phyloP scores from a whole-genome alignment of 2,113 vertebrate species.

The Malaclemys terrapin region DNA sequence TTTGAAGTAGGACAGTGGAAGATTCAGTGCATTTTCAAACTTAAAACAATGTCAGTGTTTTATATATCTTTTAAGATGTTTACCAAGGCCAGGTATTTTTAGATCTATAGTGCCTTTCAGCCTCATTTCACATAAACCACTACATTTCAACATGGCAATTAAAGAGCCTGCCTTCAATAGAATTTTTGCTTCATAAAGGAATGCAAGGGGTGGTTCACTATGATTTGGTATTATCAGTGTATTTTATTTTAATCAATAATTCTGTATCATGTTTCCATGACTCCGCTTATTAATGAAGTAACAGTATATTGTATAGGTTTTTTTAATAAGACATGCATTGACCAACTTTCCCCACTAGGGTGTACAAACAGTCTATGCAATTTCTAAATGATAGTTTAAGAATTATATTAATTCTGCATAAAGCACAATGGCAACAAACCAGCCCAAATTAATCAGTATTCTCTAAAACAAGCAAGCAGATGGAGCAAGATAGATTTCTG shows the following conservation, averaged over 20 bases:
- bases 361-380: constrained; percentile 77
- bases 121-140: neutral
- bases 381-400: neutral
- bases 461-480: constrained; percentile 40
- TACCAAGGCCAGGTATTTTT: fast-evolving
- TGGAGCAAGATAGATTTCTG: constrained; percentile 38
- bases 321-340: constrained; percentile 27
- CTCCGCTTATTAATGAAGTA: neutral
- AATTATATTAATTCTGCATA: constrained; percentile 47
- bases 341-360: constrained; percentile 72
- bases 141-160: neutral
- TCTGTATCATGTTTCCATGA: neutral
- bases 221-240: neutral
- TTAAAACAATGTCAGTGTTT: neutral
- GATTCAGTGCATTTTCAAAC: neutral
- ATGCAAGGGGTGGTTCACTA: neutral
- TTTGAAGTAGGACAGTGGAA: neutral
- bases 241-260: fast-evolving
- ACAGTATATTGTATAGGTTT: neutral
- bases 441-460: constrained; percentile 60
- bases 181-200: neutral
- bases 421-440: constrained; percentile 37
- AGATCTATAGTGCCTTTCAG: neutral
- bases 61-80: fast-evolving
- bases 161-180: neutral